Percentiles rank a stretch among this genome's conserved stretches.
Conservation (phyloP, 2,888 invertebrate species). For the Luperina nickerlii region DNA sequence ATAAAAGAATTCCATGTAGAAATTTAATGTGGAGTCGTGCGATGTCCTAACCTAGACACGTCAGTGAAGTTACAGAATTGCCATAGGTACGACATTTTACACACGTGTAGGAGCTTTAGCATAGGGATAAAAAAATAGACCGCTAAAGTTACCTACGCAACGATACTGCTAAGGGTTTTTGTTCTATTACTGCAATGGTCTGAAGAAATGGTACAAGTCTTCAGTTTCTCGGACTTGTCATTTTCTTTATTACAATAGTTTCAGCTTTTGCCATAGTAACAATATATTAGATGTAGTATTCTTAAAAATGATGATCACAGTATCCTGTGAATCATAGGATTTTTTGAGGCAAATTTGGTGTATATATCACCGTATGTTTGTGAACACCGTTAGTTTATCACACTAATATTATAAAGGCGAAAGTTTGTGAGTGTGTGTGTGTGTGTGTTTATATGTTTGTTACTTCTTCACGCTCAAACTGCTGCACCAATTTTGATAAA, state of each 20-base stretch:
- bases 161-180: no score
- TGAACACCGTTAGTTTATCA: no score
- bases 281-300: no score
- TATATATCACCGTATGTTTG: background rate
- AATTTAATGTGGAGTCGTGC: slow-evolving; percentile 1
- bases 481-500: no score
- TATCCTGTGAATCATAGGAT: no score
- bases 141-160: background rate
- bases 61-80: background rate
- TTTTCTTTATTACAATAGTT: background rate
- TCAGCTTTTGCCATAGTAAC: background rate
- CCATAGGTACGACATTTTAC: background rate
- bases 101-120: background rate
- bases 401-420: no score
- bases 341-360: no score
- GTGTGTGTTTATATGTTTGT: no score
- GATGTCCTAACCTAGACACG: background rate
- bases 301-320: no score
- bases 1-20: background rate
- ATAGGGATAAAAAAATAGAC: background rate
- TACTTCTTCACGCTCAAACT: no score
- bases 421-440: no score
- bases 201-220: background rate
- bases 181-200: no score
- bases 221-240: background rate